Conservation (phyloP, 2,797 vertebrate genomes). For the Onychomys leucogaster region DNA sequence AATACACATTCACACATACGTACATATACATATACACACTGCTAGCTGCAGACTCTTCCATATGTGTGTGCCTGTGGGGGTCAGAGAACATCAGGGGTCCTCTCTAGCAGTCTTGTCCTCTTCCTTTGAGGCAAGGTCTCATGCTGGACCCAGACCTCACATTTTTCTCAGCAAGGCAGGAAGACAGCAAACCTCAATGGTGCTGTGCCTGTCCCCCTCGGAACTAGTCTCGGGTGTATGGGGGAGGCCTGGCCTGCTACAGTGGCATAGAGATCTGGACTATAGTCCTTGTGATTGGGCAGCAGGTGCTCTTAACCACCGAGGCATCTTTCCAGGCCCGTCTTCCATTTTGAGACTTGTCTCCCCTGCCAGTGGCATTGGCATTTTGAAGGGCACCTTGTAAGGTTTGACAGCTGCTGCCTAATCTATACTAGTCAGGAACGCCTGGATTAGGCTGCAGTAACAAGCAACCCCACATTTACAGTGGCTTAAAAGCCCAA, state of each 20-base stretch:
- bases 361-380: too few relatives aligned
- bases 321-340: background rate
- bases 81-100: background rate
- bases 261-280: background rate
- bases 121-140: background rate
- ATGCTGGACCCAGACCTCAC: background rate
- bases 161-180: background rate
- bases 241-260: background rate
- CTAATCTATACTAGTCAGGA: background rate
- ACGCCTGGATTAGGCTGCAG: background rate
- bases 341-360: background rate
- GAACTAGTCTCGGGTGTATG: background rate
- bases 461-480: background rate
- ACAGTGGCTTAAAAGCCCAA: background rate
- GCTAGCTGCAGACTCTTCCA: background rate
- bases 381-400: background rate
- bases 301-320: background rate
- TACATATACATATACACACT: background rate
- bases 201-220: background rate
- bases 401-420: background rate
- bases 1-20: background rate
- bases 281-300: background rate
- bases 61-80: background rate
- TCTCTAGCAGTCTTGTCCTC: background rate
- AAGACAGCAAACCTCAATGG: background rate